Percentiles rank a stretch among this genome's conserved stretches.
These are phyloP conservation scores for Mareca penelope DNA, from an alignment of 2,797 vertebrate species.

Conservation along the genomic window DNA sequence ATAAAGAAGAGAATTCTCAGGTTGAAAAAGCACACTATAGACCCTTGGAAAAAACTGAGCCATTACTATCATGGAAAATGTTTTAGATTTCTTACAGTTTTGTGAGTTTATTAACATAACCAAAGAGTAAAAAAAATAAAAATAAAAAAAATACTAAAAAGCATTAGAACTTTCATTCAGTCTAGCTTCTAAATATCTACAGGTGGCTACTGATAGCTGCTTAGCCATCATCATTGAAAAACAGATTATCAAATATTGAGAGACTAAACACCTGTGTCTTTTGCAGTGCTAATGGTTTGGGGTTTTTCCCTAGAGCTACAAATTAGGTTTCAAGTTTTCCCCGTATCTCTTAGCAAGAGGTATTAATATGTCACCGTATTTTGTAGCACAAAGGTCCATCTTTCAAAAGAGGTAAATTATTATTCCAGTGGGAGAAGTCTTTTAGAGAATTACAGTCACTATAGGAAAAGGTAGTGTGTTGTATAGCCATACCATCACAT, in stretches of 20 bases:
- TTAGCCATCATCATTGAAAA: slow-evolving; percentile 33
- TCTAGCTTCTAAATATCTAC: not conserved
- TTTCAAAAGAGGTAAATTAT: not conserved
- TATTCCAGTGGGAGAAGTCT: not conserved
- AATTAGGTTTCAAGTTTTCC: slow-evolving; percentile 6
- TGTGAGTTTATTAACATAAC: not conserved
- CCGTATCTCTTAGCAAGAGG: not conserved
- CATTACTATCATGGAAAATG: not conserved
- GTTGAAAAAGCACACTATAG: not conserved
- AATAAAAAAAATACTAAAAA: not conserved
- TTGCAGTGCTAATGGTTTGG: not conserved
- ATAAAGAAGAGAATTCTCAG: not conserved
- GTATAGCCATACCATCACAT: not conserved
- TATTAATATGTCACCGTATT: not conserved
- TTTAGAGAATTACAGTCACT: not conserved
- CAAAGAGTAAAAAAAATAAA: not conserved
- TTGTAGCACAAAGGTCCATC: not conserved
- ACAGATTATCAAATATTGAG: slow-evolving; percentile 22
- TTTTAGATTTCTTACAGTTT: not conserved
- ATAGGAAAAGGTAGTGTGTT: not conserved
- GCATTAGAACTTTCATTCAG: not conserved
- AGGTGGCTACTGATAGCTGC: not conserved
- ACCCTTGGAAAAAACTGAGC: not conserved
- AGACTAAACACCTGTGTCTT: slow-evolving; percentile 10
- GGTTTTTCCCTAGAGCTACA: not conserved